Percentiles rank a stretch among this genome's conserved stretches.
These are phyloP conservation scores for Aphrophora alni DNA, from an alignment of 2,888 invertebrate genomes.

Conservation along the genomic window DNA sequence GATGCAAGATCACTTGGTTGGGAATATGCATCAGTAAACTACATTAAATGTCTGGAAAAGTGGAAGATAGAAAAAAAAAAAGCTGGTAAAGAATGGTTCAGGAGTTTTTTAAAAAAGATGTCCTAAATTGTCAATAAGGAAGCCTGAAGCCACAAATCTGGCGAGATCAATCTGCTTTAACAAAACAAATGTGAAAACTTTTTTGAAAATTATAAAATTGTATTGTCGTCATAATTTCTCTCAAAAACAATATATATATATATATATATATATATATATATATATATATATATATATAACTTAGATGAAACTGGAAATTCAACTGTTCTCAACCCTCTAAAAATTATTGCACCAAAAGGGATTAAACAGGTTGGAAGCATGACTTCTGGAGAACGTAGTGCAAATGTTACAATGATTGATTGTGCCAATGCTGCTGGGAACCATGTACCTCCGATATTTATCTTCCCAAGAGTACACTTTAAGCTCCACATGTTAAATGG, in stretches of 20 bases:
- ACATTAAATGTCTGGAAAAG: constrained; percentile 25
- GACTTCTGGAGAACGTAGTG: constrained; percentile 50
- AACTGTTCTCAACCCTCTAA: constrained; percentile 35
- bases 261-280: too few relatives aligned
- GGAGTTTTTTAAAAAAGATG: constrained; percentile 40
- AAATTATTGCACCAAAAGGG: constrained; percentile 43
- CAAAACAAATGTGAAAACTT: constrained; percentile 47
- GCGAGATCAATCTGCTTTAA: constrained; percentile 49
- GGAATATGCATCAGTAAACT: constrained; percentile 35
- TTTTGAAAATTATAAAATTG: constrained; percentile 46
- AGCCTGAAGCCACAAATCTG: constrained; percentile 33
- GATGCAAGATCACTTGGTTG: constrained; percentile 31
- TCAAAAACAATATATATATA: too few relatives aligned
- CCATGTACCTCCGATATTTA: constrained; percentile 46
- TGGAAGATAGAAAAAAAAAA: constrained; percentile 34
- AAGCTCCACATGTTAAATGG: too few relatives aligned
- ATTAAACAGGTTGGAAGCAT: constrained; percentile 46
- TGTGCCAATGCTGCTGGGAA: constrained; percentile 46
- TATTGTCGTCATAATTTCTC: constrained; percentile 11
- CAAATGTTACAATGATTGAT: constrained; percentile 42
- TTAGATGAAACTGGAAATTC: constrained; percentile 41
- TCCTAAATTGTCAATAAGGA: constrained; percentile 28
- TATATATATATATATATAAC: too few relatives aligned
- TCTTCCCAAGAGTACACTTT: constrained; percentile 42
- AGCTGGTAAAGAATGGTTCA: constrained; percentile 43